Evolutionary conservation across 2,888 invertebrate species (phyloP).

Genomic region (Sisyra nigra): DNA sequence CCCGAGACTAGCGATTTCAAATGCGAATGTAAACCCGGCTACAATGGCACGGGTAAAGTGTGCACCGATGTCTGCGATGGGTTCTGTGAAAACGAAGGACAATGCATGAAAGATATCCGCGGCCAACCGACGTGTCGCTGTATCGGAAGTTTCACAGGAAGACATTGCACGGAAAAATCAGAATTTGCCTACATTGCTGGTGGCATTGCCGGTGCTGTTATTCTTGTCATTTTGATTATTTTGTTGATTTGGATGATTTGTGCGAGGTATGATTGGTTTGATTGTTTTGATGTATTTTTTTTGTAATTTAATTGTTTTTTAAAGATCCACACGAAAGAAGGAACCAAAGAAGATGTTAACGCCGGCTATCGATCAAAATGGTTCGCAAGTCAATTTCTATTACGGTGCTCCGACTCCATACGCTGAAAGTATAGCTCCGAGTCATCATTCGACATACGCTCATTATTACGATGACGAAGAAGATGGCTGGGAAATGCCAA

Average conservation of each 20-base stretch:
- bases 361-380: constrained; percentile 79
- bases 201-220: constrained; percentile 86
- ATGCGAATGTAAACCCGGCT: constrained; percentile 88
- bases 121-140: constrained; percentile 81
- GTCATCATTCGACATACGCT: constrained; percentile 89
- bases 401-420: constrained; percentile 90
- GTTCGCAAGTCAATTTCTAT: constrained; percentile 91
- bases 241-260: constrained; percentile 96
- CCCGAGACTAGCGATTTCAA: constrained; percentile 72
- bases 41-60: constrained; percentile 70
- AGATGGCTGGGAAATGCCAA: constrained; percentile 96
- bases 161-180: constrained; percentile 79
- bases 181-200: constrained; percentile 91
- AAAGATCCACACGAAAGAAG: constrained; percentile 66
- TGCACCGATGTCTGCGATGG: constrained; percentile 72
- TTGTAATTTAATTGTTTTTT: constrained; percentile 7
- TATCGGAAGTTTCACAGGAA: constrained; percentile 81
- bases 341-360: constrained; percentile 85
- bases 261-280: constrained; percentile 41
- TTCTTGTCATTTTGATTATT: constrained; percentile 81
- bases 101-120: constrained; percentile 67
- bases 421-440: constrained; percentile 88
- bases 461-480: constrained; percentile 93
- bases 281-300: background rate
- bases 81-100: constrained; percentile 80